Base-by-base conservation (phyloP, 2,888 invertebrate genomes). In the Epistrophella euchroma region DNA sequence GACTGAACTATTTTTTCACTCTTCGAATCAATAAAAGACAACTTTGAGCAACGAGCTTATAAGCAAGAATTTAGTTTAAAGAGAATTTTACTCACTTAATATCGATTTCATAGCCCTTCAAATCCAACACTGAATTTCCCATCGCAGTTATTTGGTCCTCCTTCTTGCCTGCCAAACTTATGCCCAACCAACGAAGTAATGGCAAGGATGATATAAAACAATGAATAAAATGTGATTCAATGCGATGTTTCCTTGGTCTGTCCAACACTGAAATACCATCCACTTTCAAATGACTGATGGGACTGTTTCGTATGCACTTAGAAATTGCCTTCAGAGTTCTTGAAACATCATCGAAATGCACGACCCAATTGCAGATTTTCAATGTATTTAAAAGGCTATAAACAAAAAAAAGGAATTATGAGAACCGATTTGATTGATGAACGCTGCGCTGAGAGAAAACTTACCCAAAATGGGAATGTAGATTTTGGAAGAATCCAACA, bases 401-500 rank as follows among this genome's bases (percentile, higher is more conserved):
- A 88, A 35, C 7, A 45, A 50, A 15, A 4, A 52, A n/a, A 66
- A 19, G 6, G 10, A 40, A 32, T 47, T 25, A 25, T 25, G 25
- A 25, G n/a, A n/a, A n/a, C n/a, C n/a, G n/a, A n/a, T n/a, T n/a
- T n/a, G n/a, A n/a, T n/a, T n/a, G n/a, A n/a, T n/a, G n/a, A n/a
- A n/a, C n/a, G n/a, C n/a, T n/a, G n/a, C n/a, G n/a, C n/a, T n/a
- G n/a, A n/a, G n/a, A n/a, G 10, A 32, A 55, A 11, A 19, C 89
- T 84, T 91, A 92, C 88, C 92, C 91, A 88, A 93, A 93, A 88
- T 92, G 90, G 9, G 90, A 88, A 17, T 93, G 91, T 17, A 93
- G 89, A 17, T 92, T 92, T 79, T 90, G 90, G 89, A 93, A 93
- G 90, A 94, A 93, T 47, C 91, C 90, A 32, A 92, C 90, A 37